A percentile compares a stretch with the other conserved stretches of the same genome.
Evolutionary conservation across 92 coral and sea anemone species (phyloP).

Genomic region (Phymanthus crucifer): DNA sequence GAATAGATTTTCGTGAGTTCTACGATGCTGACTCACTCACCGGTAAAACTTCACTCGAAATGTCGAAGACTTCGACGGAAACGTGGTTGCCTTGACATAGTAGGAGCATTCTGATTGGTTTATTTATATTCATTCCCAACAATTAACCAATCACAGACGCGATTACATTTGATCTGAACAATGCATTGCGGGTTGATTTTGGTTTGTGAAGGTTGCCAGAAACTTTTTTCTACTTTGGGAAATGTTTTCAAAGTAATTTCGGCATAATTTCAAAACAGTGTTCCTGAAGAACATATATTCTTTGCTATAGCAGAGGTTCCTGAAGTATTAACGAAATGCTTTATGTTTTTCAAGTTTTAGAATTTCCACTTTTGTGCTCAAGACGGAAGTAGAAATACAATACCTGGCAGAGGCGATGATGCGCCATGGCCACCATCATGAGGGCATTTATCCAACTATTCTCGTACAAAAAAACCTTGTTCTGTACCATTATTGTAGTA

Average conservation of each 20-base stretch:
- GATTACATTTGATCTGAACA: not conserved
- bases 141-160: conserved; percentile 10
- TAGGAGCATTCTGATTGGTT: conserved; percentile 44
- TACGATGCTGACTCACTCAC: conserved; percentile 63
- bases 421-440: not conserved
- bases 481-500: not conserved
- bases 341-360: not conserved
- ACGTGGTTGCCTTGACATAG: conserved; percentile 38
- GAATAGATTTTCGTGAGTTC: not conserved
- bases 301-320: not conserved
- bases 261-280: not conserved
- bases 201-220: not conserved
- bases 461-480: not conserved
- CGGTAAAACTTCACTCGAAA: conserved; percentile 29
- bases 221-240: not conserved
- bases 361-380: not conserved
- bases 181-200: conserved; percentile 23
- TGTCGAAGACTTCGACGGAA: conserved; percentile 49
- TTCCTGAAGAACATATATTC: not conserved
- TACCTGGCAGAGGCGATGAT: not conserved
- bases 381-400: conserved; percentile 1
- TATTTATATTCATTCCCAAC: not conserved
- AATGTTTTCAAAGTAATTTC: not conserved
- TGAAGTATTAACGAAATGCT: not conserved
- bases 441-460: not conserved